Percentiles rank a stretch among this genome's conserved stretches.
Evolutionary conservation across 2,797 vertebrate genomes (phyloP).

Genomic region (Chloroceryle amazona): DNA sequence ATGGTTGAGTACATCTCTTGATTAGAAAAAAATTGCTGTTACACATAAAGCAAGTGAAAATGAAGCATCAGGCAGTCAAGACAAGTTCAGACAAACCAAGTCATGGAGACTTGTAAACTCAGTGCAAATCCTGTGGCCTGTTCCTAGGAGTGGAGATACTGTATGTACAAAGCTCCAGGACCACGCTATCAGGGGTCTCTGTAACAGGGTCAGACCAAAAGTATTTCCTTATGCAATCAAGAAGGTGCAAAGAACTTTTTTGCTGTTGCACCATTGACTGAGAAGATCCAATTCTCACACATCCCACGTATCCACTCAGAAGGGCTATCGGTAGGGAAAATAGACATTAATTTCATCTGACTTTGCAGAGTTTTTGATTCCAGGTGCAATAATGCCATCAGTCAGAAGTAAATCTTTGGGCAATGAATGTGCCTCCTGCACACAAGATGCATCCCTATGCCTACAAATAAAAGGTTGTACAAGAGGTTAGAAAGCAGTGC

Average conservation of each 20-base stretch:
- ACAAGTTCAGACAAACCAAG: background rate
- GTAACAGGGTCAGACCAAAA: background rate
- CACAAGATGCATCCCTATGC: background rate
- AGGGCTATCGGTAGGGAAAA: background rate
- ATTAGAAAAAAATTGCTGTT: background rate
- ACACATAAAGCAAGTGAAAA: background rate
- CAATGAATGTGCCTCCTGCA: background rate
- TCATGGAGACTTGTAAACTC: background rate
- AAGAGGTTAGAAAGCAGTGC: background rate
- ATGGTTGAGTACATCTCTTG: rapidly evolving
- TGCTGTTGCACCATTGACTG: background rate
- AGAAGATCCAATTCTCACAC: background rate
- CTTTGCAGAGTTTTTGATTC: background rate
- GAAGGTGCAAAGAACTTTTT: background rate
- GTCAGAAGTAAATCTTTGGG: background rate
- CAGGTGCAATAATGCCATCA: background rate
- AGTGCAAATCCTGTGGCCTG: background rate
- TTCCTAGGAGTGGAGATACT: background rate
- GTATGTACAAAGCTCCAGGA: background rate
- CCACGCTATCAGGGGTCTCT: background rate
- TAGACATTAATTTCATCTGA: background rate
- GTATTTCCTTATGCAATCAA: background rate
- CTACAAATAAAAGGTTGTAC: background rate
- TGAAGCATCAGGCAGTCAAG: background rate
- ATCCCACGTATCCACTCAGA: background rate